Evolutionary conservation across 2,113 vertebrate genomes (phyloP).

Genomic region (Chlamydotis undulata): DNA sequence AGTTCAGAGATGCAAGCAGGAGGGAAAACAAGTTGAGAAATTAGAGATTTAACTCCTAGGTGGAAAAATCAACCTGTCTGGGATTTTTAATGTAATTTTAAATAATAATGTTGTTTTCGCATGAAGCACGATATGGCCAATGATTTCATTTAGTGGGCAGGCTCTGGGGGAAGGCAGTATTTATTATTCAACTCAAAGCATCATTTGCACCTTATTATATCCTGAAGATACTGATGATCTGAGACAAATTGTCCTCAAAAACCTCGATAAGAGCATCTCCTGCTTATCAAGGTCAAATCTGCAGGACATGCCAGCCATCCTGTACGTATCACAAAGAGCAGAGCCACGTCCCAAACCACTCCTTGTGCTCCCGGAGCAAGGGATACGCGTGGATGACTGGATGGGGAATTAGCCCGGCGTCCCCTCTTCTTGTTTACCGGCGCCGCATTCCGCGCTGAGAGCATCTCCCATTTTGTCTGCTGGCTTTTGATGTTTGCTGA

Average conservation of each 20-base stretch:
- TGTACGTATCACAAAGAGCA: not conserved
- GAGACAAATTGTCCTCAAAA: not conserved
- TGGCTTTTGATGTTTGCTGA: slow-evolving; percentile 2
- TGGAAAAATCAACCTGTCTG: not conserved
- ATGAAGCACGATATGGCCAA: not conserved
- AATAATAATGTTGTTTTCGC: not conserved
- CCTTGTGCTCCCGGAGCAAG: not conserved
- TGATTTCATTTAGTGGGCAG: not conserved
- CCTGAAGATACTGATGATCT: not conserved
- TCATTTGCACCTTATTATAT: not conserved
- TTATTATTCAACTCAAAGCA: not conserved
- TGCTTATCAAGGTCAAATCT: not conserved
- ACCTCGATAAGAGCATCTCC: not conserved
- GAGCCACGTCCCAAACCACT: not conserved
- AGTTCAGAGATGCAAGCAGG: not conserved
- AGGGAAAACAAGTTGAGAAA: not conserved
- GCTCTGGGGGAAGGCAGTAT: not conserved
- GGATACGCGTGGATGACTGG: not conserved
- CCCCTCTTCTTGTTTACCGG: not conserved
- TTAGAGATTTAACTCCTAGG: not conserved
- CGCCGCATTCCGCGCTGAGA: not conserved
- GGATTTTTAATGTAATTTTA: not conserved
- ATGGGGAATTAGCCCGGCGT: not conserved
- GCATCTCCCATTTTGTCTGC: not conserved
- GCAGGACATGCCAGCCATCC: not conserved